Percentiles rank a stretch among this genome's conserved stretches.
These are phyloP conservation scores for Pandion haliaetus DNA, from an alignment of 2,113 vertebrate genomes.

Conservation along the genomic window DNA sequence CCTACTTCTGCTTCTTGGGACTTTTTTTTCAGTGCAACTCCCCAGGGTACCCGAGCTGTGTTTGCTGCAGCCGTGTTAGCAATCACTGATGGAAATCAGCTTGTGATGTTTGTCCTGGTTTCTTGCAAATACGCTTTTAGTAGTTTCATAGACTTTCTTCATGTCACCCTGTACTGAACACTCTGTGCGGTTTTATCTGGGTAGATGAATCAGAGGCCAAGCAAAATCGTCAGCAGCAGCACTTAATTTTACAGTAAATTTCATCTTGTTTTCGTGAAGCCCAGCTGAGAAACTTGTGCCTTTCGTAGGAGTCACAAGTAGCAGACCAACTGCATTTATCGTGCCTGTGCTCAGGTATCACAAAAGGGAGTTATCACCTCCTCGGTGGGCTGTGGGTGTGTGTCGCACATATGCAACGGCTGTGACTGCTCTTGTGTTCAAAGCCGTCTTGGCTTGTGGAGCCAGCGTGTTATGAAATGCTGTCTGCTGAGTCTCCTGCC, in stretches of 20 bases:
- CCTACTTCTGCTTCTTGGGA: constrained; percentile 25
- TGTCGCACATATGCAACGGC: rapidly evolving
- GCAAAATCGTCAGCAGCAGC: not conserved
- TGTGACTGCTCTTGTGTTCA: not conserved
- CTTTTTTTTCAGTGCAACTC: not conserved
- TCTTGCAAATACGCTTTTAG: not conserved
- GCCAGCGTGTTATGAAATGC: rapidly evolving
- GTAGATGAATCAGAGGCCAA: not conserved
- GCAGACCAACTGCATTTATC: rapidly evolving
- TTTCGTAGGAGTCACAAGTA: not conserved
- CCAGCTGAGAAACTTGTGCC: not conserved
- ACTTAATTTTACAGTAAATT: not conserved
- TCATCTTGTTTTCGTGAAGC: not conserved
- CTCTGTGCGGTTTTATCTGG: not conserved
- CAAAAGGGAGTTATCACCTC: rapidly evolving
- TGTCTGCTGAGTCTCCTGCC: not conserved
- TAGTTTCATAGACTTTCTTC: not conserved
- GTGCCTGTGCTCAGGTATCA: not conserved
- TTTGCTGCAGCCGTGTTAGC: not conserved
- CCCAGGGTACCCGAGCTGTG: not conserved
- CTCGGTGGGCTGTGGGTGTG: not conserved
- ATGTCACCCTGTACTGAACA: not conserved
- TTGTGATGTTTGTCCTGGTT: not conserved
- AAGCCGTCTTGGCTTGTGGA: not conserved
- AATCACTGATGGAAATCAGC: not conserved